Evolutionary conservation across 2,113 vertebrate species (phyloP).

Genomic region (Anhinga rufa): DNA sequence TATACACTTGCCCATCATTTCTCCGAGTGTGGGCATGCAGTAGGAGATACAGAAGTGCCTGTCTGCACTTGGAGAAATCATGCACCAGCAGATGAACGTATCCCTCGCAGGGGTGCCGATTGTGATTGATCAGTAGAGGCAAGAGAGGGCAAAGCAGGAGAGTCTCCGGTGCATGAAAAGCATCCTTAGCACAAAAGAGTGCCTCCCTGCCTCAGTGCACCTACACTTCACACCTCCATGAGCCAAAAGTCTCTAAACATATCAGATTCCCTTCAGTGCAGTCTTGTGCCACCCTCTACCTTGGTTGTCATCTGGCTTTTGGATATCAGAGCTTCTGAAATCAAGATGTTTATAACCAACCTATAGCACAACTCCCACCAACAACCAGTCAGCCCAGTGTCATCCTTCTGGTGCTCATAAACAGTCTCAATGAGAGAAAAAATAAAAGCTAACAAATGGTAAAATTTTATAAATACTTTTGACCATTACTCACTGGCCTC

Average conservation of each 20-base stretch:
- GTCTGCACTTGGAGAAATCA: background rate
- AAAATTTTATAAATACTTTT: conserved; percentile 25
- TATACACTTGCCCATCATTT: background rate
- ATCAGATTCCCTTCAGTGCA: background rate
- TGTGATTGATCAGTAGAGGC: background rate
- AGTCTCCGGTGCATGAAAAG: background rate
- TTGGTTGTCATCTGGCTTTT: background rate
- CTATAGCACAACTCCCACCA: background rate
- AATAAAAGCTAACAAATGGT: conserved; percentile 22
- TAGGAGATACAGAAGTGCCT: background rate
- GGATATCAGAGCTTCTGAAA: background rate
- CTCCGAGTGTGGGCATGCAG: background rate
- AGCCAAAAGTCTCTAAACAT: background rate
- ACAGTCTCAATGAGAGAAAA: background rate
- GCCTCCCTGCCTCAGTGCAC: background rate
- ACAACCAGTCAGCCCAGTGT: background rate
- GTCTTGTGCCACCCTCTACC: background rate
- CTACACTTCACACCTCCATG: background rate
- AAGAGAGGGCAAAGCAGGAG: background rate
- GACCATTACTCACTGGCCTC: background rate
- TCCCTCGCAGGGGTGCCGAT: accelerated
- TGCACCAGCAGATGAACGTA: background rate
- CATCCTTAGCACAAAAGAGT: background rate
- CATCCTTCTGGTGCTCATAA: background rate
- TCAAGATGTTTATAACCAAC: background rate